Conservation (phyloP, 2,888 invertebrate species). For the Drosophila kokeensis region DNA sequence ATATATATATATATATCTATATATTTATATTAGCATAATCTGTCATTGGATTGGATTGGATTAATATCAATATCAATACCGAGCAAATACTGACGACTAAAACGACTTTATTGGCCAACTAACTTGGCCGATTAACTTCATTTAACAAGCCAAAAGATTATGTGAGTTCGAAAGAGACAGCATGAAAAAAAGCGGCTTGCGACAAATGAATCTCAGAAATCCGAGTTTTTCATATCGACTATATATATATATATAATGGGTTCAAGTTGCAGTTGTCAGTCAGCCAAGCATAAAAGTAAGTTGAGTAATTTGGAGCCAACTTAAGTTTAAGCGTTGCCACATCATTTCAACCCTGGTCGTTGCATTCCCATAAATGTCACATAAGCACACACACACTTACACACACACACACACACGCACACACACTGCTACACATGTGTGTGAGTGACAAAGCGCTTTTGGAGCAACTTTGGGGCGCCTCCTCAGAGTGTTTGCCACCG, state of each 20-base stretch:
- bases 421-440: conserved; percentile 3
- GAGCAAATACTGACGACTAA: no score
- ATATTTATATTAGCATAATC: no score
- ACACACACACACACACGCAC: neutral
- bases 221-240: neutral
- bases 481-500: neutral
- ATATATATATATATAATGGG: no score
- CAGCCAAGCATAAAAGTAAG: neutral
- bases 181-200: neutral
- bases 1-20: neutral
- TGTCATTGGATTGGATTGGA: neutral
- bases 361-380: conserved; percentile 16
- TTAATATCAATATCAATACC: neutral
- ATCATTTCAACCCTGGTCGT: conserved; percentile 22
- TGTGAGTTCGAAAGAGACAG: no score
- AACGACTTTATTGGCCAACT: no score
- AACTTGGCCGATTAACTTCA: no score
- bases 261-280: neutral
- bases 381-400: neutral
- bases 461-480: conserved; percentile 13
- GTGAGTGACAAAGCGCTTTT: conserved; percentile 17
- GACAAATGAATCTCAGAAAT: neutral
- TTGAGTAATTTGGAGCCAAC: neutral
- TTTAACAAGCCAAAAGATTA: no score
- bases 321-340: neutral